Evolutionary conservation across 1,140 invertebrate species (phyloP).

Genomic region (Drosophila punjabiensis): DNA sequence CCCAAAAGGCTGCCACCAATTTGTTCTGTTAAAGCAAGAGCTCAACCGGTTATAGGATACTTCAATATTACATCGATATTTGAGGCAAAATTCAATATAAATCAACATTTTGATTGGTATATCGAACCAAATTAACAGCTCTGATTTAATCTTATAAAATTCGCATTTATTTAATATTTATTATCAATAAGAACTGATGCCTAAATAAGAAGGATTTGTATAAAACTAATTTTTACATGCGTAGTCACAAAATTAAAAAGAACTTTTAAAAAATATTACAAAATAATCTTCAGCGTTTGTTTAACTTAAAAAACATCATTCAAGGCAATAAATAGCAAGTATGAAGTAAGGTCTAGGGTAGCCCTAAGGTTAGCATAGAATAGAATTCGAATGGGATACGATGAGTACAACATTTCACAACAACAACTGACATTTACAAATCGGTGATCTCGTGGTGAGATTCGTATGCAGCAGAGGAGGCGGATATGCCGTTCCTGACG

Average conservation of each 20-base stretch:
- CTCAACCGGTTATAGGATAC: background rate
- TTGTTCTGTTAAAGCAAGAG: background rate
- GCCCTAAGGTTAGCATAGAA: constrained; percentile 41
- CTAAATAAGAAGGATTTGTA: constrained; percentile 3
- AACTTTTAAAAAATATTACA: constrained; percentile 41
- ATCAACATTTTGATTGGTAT: too few species aligned
- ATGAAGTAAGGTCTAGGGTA: constrained; percentile 47
- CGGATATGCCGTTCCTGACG: constrained; percentile 27
- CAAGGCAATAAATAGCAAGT: constrained; percentile 76
- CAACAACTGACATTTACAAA: constrained; percentile 75
- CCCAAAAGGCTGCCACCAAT: constrained; percentile 12
- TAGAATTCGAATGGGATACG: constrained; percentile 62
- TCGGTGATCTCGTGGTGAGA: constrained; percentile 84
- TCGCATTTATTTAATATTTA: constrained; percentile 36
- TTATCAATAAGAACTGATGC: constrained; percentile 39
- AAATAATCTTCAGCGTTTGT: constrained; percentile 19
- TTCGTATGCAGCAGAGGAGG: constrained; percentile 59
- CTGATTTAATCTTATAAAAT: constrained; percentile 40
- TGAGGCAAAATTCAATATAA: too few species aligned
- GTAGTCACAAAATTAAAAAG: constrained; percentile 36
- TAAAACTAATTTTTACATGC: constrained; percentile 70
- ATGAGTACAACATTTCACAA: constrained; percentile 58
- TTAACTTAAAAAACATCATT: constrained; percentile 51
- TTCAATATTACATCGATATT: background rate
- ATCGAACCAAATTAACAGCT: background rate